Percentiles rank a stretch among this genome's conserved stretches.
Conservation (phyloP, 2,888 invertebrate genomes). For the Drymonia ruficornis region DNA sequence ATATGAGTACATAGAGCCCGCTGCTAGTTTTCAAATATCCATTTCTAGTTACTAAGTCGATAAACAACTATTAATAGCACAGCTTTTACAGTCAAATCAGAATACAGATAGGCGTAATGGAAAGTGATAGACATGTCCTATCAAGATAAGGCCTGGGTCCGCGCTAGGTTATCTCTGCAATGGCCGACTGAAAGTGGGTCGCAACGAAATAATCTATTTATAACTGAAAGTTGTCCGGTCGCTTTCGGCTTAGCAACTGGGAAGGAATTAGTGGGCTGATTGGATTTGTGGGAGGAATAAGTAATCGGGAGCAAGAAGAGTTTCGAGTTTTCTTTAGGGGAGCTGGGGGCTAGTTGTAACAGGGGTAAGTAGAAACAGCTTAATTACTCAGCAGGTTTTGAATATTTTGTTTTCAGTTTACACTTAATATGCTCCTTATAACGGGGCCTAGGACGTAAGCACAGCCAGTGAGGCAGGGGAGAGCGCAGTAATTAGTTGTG, state of each 20-base stretch:
- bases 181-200: constrained; percentile 33
- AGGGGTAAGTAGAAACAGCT: too few relatives aligned
- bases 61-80: constrained; percentile 2
- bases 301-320: neutral
- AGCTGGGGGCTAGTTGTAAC: too few relatives aligned
- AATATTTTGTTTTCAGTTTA: too few relatives aligned
- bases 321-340: constrained; percentile 1
- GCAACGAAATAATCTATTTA: constrained; percentile 36
- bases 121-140: constrained; percentile 46
- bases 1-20: too few relatives aligned
- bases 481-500: too few relatives aligned
- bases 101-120: constrained; percentile 22
- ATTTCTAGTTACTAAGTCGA: neutral
- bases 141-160: constrained; percentile 44
- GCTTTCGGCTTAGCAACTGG: constrained; percentile 28
- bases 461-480: too few relatives aligned
- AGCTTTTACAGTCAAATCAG: constrained; percentile 8
- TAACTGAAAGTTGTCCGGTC: constrained; percentile 20
- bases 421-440: too few relatives aligned
- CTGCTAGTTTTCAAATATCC: neutral
- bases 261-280: constrained; percentile 13
- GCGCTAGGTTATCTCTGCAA: constrained; percentile 45
- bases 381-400: too few relatives aligned
- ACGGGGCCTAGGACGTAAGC: too few relatives aligned
- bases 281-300: neutral